phyloP scores from a whole-genome alignment of 2,113 vertebrate species.

The Brachirus orientalis region DNA sequence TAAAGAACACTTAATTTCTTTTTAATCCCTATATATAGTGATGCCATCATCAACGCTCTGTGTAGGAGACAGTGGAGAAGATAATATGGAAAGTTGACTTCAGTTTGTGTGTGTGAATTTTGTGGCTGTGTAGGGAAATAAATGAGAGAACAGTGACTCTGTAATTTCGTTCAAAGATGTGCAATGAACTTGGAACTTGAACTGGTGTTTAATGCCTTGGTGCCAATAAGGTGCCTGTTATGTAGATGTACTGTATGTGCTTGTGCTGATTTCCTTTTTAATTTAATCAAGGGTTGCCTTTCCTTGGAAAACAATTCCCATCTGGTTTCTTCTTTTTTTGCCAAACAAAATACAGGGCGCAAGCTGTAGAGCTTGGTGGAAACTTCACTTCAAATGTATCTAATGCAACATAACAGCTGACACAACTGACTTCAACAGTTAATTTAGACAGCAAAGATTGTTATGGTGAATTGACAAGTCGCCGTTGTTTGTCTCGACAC shows the following conservation, averaged over 20 bases:
- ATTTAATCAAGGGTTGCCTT: slow-evolving; percentile 6
- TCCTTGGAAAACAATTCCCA: slow-evolving; percentile 10
- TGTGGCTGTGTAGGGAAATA: slow-evolving; percentile 46
- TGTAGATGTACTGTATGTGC: background rate
- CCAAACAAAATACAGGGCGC: slow-evolving; percentile 3
- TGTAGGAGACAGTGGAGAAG: slow-evolving; percentile 38
- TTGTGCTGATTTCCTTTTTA: slow-evolving; percentile 16
- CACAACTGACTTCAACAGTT: too few species aligned
- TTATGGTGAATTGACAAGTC: too few species aligned
- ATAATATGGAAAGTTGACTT: slow-evolving; percentile 44
- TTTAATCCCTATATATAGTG: slow-evolving; percentile 47
- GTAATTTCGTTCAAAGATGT: slow-evolving; percentile 54
- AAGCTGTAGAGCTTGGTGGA: background rate
- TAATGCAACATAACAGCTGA: too few species aligned
- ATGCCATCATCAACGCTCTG: too few species aligned
- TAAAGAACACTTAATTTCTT: too few species aligned
- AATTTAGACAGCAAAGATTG: too few species aligned
- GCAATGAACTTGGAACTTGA: slow-evolving; percentile 46
- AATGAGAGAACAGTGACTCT: slow-evolving; percentile 53
- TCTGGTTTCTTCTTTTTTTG: background rate
- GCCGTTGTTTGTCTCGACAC: too few species aligned
- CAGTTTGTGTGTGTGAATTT: too few species aligned
- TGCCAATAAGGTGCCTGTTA: slow-evolving; percentile 26
- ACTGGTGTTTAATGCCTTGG: slow-evolving; percentile 47
- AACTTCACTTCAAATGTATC: background rate